Conservation (phyloP, 1,140 invertebrate species). For the Drosophila parvula region DNA sequence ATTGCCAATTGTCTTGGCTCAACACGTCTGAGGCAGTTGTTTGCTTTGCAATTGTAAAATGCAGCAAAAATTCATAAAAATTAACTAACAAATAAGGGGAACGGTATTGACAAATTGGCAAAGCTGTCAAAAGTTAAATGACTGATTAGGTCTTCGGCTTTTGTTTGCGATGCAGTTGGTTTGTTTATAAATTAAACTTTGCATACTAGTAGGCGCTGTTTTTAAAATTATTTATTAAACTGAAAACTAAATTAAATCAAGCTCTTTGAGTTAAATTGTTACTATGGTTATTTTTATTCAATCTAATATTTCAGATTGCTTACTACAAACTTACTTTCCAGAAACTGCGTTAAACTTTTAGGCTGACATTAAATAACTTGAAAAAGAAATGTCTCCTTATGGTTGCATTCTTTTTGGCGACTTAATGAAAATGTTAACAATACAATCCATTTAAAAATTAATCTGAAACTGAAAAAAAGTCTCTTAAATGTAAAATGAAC, state of each 20-base stretch:
- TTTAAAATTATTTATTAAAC: neutral
- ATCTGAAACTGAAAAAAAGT: too few relatives aligned
- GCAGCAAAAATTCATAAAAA: constrained; percentile 21
- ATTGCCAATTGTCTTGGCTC: constrained; percentile 39
- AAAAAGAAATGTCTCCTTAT: neutral
- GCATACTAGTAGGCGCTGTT: neutral
- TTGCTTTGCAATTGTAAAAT: constrained; percentile 19
- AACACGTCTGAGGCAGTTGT: constrained; percentile 12
- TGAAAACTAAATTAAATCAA: neutral
- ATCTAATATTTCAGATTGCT: neutral
- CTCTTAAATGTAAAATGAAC: too few relatives aligned
- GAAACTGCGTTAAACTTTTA: neutral
- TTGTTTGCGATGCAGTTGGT: neutral
- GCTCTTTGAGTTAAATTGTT: neutral
- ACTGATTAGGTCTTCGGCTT: neutral
- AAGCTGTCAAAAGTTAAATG: constrained; percentile 6
- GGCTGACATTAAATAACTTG: neutral
- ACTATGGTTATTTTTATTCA: neutral
- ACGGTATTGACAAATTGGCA: constrained; percentile 5
- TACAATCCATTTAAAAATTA: neutral
- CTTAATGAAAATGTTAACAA: neutral
- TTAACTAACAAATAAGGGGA: constrained; percentile 1
- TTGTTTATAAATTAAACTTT: neutral
- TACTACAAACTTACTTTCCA: neutral
- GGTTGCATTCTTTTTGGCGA: neutral